Evolutionary conservation across 2,888 invertebrate genomes (phyloP), one percentile per base, ranked within the genome.

Genomic region (Mythimna loreyi): DNA sequence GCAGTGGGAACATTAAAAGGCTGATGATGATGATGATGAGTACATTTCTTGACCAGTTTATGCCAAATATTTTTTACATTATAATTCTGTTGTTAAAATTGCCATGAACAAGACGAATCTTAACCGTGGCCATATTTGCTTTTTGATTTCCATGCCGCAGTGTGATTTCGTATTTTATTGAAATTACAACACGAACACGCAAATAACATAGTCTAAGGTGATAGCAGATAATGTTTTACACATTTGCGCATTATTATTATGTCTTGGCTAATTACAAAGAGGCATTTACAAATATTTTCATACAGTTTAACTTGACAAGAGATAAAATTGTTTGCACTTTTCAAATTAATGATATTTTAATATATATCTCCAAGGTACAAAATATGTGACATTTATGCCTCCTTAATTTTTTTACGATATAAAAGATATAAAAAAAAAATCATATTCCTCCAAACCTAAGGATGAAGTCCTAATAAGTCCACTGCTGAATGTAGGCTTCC

Each of bases 281-380:
- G 55, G 13, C 9, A 30, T 19, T 47, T 25, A 21, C 47, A 60
- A 57, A 67, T 75, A 13, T 67, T 67, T 67, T 52, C n/a, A 11
- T 6, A 23, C 1, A n/a, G 23, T 52, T 58, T 40, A 74, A 67
- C 30, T 40, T 58, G 61, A 75, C 49, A 40, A 61, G 67, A 67
- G 75, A 75, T 80, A 80, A 75, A 23, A 30, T 16, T 80, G 23
- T 80, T 80, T 61, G 36, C 49, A 40, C 8, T 30, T 75, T 50
- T 75, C 45, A 45, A 66, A 50, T 13, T 73, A 4, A 47, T 47
- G 13, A n/a, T 25, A 25, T 7, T 25, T 16, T 67, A 28, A 43
- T 52, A 75, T 36, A 0, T 6, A 25, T 28, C 7, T 21, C 8
- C 43, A 19, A 5, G 43, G 43, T 25, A 43, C 6, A 19, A 23